phyloP scores from a whole-genome alignment of 2,797 vertebrate genomes.

The Macropus fuliginosus region DNA sequence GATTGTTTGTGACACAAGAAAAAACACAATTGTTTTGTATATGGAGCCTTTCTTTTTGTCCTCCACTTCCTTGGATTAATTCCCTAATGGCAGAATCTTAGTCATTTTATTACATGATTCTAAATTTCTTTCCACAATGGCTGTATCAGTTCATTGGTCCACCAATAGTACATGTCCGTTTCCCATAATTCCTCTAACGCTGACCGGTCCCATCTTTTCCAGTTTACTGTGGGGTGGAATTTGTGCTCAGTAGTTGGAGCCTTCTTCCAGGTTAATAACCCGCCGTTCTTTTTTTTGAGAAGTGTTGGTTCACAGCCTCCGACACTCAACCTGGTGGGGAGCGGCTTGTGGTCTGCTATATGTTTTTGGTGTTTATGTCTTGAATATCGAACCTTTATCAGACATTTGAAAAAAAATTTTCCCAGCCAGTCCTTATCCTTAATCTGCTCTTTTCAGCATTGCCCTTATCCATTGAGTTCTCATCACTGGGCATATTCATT shows the following conservation, averaged over 20 bases:
- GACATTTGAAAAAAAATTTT: neutral
- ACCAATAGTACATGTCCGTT: neutral
- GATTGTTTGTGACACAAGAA: neutral
- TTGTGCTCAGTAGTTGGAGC: neutral
- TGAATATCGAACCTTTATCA: neutral
- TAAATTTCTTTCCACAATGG: neutral
- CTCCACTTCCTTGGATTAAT: neutral
- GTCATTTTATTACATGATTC: neutral
- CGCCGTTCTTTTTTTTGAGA: neutral
- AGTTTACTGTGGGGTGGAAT: neutral
- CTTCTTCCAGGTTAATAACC: neutral
- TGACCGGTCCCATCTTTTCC: neutral
- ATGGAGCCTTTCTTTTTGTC: neutral
- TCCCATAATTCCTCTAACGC: neutral
- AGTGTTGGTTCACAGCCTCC: neutral
- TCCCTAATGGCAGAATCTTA: neutral
- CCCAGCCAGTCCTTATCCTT: neutral
- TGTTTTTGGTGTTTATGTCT: neutral
- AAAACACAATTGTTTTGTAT: neutral
- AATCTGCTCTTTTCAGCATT: neutral
- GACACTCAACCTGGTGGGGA: neutral
- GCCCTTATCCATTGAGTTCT: neutral
- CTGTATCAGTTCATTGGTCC: neutral
- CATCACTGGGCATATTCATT: neutral
- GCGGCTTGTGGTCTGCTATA: neutral